Conservation (phyloP, 2,888 invertebrate genomes). For the Fragum whitleyi region DNA sequence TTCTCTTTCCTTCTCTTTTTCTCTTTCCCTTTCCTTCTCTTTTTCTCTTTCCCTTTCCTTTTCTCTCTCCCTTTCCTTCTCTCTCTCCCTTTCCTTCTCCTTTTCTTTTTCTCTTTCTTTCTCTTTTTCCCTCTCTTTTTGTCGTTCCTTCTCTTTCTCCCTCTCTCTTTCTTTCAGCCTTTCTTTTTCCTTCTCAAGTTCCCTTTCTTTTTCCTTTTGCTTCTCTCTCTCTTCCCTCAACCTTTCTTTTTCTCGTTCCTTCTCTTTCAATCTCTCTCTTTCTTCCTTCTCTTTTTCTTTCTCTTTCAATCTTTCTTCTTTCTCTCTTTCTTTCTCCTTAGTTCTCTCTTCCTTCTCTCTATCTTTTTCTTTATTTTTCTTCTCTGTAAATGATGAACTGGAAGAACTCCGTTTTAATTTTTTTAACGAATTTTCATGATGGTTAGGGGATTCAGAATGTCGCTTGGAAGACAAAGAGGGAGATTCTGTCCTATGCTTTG, state of each 20-base stretch:
- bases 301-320: conserved; percentile 34
- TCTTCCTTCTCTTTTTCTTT: conserved; percentile 31
- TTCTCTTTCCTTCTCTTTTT: conserved; percentile 29
- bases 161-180: conserved; percentile 29
- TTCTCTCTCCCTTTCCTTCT: conserved; percentile 25
- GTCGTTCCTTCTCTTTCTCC: conserved; percentile 35
- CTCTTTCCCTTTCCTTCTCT: conserved; percentile 34
- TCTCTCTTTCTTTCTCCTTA: conserved; percentile 37
- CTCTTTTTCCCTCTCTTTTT: conserved; percentile 37
- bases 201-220: conserved; percentile 31
- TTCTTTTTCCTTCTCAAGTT: conserved; percentile 35
- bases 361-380: conserved; percentile 35
- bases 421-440: conserved; percentile 52
- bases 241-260: conserved; percentile 51
- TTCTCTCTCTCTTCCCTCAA: conserved; percentile 45
- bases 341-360: conserved; percentile 35
- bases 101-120: conserved; percentile 35
- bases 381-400: conserved; percentile 45
- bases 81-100: conserved; percentile 38
- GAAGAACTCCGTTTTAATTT: conserved; percentile 50
- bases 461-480: conserved; percentile 59
- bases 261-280: conserved; percentile 26
- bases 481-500: conserved; percentile 46
- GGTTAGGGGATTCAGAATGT: conserved; percentile 62
- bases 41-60: conserved; percentile 32